Conservation (phyloP, 2,113 vertebrate genomes). For the Herpetotheres cachinnans region DNA sequence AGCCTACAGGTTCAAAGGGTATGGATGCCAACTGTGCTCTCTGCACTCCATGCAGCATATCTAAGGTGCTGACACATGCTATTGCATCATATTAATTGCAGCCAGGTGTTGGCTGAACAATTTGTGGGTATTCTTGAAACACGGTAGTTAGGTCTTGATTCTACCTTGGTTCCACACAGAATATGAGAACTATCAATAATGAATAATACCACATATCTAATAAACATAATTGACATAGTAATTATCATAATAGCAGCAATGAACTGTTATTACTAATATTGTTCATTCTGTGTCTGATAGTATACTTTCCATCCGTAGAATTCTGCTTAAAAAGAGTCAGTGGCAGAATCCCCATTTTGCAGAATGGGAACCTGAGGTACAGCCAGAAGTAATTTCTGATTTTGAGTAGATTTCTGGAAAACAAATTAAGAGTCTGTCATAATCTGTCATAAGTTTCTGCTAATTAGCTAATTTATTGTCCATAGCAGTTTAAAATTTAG, state of each 20-base stretch:
- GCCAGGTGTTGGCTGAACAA: background rate
- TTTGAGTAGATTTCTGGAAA: conserved; percentile 3
- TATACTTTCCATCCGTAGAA: background rate
- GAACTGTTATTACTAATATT: background rate
- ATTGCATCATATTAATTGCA: background rate
- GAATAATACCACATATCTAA: background rate
- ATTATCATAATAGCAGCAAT: conserved; percentile 20
- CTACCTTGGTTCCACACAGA: background rate
- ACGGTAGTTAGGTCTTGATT: background rate
- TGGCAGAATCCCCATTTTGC: background rate
- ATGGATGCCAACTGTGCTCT: background rate
- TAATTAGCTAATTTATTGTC: background rate
- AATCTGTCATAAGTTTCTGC: background rate
- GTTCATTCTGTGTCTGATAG: background rate
- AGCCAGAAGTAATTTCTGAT: background rate
- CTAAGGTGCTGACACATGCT: background rate
- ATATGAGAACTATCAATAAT: background rate
- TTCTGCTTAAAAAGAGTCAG: background rate
- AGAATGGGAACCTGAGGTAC: background rate
- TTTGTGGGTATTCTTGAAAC: background rate
- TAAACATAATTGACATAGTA: background rate
- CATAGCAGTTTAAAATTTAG: background rate
- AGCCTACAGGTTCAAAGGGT: background rate
- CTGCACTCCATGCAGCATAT: background rate
- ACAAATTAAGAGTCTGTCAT: background rate